phyloP scores from a whole-genome alignment of 2,113 vertebrate species.

The Athene noctua region DNA sequence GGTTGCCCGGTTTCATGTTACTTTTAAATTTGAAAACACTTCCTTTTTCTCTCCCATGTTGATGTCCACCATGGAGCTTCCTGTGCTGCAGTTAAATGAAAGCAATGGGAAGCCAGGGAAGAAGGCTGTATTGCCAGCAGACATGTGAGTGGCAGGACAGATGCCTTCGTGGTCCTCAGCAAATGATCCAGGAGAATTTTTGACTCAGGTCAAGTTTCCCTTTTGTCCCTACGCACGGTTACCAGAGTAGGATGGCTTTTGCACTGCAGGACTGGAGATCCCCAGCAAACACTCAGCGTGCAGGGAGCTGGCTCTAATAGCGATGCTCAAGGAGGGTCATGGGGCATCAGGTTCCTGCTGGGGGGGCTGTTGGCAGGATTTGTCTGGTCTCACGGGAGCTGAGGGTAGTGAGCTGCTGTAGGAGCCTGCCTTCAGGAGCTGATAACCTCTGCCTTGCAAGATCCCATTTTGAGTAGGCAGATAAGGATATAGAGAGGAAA shows the following conservation, averaged over 20 bases:
- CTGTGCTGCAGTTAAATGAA: background rate
- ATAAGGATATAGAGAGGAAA: background rate
- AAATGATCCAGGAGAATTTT: background rate
- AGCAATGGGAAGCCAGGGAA: background rate
- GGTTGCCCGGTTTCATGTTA: background rate
- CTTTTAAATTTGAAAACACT: slow-evolving; percentile 10
- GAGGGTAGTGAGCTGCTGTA: background rate
- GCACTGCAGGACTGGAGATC: background rate
- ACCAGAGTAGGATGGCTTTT: background rate
- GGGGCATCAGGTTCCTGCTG: background rate
- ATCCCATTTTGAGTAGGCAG: background rate
- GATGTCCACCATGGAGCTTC: background rate
- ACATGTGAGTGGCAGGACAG: background rate
- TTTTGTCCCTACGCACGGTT: accelerated
- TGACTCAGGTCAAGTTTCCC: background rate
- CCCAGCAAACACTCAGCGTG: accelerated
- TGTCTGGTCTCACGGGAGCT: background rate
- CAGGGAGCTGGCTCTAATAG: background rate
- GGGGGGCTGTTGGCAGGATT: background rate
- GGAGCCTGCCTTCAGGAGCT: background rate
- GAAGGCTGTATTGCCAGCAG: background rate
- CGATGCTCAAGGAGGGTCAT: background rate
- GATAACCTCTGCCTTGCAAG: background rate
- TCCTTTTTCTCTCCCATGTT: background rate
- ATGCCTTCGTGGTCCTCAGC: background rate